Evolutionary conservation across 1,140 invertebrate species (phyloP), one percentile per base, ranked within the genome.

Genomic region (Drosophila dunni): DNA sequence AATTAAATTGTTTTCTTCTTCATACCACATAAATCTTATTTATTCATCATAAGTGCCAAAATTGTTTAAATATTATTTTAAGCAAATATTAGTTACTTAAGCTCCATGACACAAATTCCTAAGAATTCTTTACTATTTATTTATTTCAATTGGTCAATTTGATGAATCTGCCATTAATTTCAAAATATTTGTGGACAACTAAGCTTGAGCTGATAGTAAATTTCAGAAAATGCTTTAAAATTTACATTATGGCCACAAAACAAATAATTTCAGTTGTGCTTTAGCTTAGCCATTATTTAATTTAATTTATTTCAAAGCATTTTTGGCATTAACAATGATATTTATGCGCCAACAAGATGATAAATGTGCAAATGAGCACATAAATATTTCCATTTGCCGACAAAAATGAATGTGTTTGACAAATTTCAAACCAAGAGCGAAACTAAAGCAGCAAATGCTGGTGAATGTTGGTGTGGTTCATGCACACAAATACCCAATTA

Each of bases 401-500:
- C 53, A 17, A 34, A 48, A 65, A 75, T 78, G 65, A 61, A 67
- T 78, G 2, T 70, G 45, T 57, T 13, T 46, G 64, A 36, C 44
- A 71, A 67, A 53, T 44, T 34, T 70, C 29, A 44, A 53, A 45
- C 24, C 13, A 11, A 61, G 15, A 17, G 17, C 29, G 20, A 45
- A 66, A 67, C 65, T 40, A 24, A 15, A 53, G 53, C 17, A 38
- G 13, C 15, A 38, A 20, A 48, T 38, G 40, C 50, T 72, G 62
- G n/a, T 44, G 48, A 54, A 51, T 53, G 40, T 56, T 42, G 42
- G 11, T 15, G 40, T 56, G 51, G 42, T 13, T 15, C 46, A 61
- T 34, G 38, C 56, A 20, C 33, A 72, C 17, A 51, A 36, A 42
- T 40, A 48, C 60, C 70, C 75, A 70, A 79, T 79, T 81, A 82